Evolutionary conservation across 2,797 vertebrate species (phyloP).

Genomic region (Spondyliosoma cantharus): DNA sequence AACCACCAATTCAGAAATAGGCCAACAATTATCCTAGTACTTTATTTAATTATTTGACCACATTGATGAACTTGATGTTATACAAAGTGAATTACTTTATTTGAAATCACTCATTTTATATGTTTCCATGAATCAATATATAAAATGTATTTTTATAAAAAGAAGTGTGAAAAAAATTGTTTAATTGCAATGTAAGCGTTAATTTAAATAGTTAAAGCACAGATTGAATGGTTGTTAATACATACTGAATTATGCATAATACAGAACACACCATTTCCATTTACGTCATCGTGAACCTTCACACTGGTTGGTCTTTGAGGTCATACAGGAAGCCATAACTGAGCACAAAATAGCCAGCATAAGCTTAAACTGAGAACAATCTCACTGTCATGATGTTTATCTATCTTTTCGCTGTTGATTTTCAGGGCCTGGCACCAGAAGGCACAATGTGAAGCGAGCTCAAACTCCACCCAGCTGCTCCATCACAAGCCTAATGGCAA

Average conservation of each 20-base stretch:
- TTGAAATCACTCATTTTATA: neutral
- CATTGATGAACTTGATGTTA: no score
- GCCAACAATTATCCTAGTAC: no score
- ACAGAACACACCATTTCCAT: neutral
- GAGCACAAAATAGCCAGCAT: neutral
- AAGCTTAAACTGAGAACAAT: neutral
- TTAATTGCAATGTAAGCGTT: neutral
- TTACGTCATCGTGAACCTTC: neutral
- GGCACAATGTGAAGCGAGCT: no score
- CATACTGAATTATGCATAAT: neutral
- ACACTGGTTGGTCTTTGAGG: neutral
- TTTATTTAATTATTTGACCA: neutral
- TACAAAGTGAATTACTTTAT: neutral
- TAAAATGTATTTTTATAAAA: no score
- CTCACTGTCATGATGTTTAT: neutral
- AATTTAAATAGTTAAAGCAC: neutral
- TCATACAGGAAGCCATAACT: neutral
- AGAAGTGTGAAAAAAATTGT: no score
- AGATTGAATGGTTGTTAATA: neutral
- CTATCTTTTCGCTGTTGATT: neutral
- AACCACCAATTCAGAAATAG: no score
- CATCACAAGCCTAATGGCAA: no score
- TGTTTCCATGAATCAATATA: neutral
- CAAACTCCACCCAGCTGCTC: no score
- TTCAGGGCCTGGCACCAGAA: no score